A percentile compares a stretch with the other conserved stretches of the same genome.
Evolutionary conservation across 2,113 vertebrate genomes (phyloP).

Genomic region (Laterallus jamaicensis): DNA sequence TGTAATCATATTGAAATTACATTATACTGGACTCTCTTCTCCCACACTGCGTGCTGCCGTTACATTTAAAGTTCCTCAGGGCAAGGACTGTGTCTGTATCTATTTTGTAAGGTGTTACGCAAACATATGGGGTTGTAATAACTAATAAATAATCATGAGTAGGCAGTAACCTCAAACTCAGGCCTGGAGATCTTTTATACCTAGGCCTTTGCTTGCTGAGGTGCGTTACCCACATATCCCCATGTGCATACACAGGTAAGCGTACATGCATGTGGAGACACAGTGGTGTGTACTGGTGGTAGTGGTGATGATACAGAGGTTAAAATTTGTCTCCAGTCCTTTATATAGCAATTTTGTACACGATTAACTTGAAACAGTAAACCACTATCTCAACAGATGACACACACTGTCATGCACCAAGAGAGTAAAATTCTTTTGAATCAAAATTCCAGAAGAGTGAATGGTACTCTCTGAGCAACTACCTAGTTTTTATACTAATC

Average conservation of each 20-base stretch:
- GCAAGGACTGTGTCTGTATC: background rate
- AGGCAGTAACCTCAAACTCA: background rate
- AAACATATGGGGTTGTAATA: conserved; percentile 29
- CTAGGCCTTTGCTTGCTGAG: background rate
- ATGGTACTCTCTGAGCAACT: background rate
- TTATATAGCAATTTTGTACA: conserved; percentile 9
- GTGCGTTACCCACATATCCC: fast-evolving
- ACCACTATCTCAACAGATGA: background rate
- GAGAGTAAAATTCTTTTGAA: background rate
- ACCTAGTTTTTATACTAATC: background rate
- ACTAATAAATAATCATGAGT: conserved; percentile 39
- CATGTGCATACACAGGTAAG: background rate
- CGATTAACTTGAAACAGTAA: conserved; percentile 7
- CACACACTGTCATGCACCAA: background rate
- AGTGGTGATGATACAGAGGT: background rate
- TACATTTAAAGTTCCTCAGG: conserved; percentile 39
- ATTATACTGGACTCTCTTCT: conserved; percentile 35
- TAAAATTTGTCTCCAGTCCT: background rate
- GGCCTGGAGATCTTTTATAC: background rate
- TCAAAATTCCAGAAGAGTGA: background rate
- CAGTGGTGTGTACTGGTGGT: background rate
- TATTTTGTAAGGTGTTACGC: conserved; percentile 38
- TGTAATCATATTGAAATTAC: conserved; percentile 12
- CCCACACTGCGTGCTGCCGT: background rate
- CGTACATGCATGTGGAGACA: background rate